Evolutionary conservation across 2,888 invertebrate genomes (phyloP).

Genomic region (Pyrrhosoma nymphula): DNA sequence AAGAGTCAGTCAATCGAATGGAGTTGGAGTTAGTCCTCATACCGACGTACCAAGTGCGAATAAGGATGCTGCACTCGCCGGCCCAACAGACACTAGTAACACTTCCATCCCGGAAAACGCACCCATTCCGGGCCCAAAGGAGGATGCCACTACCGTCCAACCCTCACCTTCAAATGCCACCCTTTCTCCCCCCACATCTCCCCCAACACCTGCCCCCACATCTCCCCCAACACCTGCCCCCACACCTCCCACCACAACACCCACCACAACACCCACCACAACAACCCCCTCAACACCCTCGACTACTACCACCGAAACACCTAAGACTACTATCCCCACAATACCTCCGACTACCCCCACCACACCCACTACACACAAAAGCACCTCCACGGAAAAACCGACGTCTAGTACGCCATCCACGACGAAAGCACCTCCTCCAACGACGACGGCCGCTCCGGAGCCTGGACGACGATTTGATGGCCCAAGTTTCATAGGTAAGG

Average conservation of each 20-base stretch:
- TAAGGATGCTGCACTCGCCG: too few species aligned
- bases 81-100: too few species aligned
- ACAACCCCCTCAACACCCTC: constrained; percentile 20
- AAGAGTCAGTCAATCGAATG: too few species aligned
- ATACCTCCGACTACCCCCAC: constrained; percentile 73
- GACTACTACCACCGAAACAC: constrained; percentile 69
- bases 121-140: too few species aligned
- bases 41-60: too few species aligned
- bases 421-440: constrained; percentile 70
- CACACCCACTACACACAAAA: constrained; percentile 74
- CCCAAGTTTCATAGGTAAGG: constrained; percentile 83
- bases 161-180: too few species aligned
- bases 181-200: too few species aligned
- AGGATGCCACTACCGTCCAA: too few species aligned
- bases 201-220: too few species aligned
- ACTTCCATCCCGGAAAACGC: too few species aligned
- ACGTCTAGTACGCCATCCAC: constrained; percentile 68
- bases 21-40: too few species aligned
- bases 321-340: constrained; percentile 70
- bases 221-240: too few species aligned
- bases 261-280: not conserved
- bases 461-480: constrained; percentile 84
- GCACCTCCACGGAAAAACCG: constrained; percentile 73
- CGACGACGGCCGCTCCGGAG: constrained; percentile 71
- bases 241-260: not conserved